These are phyloP conservation scores for Pitta sordida DNA, from an alignment of 2,113 vertebrate species.

Conservation along the genomic window DNA sequence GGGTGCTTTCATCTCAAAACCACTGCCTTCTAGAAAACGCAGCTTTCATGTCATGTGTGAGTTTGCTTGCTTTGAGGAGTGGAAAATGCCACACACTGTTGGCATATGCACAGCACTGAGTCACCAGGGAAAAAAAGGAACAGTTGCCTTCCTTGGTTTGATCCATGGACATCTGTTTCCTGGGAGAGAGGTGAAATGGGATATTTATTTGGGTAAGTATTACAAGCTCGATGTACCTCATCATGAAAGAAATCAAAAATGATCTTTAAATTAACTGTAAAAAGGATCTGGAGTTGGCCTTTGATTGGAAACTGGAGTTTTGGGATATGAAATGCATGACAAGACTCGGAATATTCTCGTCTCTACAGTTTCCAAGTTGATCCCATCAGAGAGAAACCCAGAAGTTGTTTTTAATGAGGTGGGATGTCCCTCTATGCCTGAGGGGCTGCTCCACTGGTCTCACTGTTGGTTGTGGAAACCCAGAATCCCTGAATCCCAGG, in stretches of 20 bases:
- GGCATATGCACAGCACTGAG: neutral
- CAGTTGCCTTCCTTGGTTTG: neutral
- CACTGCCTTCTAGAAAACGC: neutral
- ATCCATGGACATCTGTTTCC: neutral
- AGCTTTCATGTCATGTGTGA: constrained; percentile 25
- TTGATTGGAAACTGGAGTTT: neutral
- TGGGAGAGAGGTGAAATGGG: neutral
- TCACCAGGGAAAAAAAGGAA: neutral
- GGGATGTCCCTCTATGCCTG: neutral
- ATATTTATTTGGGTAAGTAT: neutral
- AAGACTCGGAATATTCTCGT: neutral
- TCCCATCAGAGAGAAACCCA: neutral
- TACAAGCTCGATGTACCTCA: neutral
- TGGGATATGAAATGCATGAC: neutral
- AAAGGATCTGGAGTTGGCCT: neutral
- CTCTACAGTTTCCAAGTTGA: neutral
- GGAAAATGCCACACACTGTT: neutral
- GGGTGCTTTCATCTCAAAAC: constrained; percentile 12
- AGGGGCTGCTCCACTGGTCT: neutral
- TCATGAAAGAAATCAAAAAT: constrained; percentile 27
- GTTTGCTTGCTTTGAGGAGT: constrained; percentile 18
- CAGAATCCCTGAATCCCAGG: neutral
- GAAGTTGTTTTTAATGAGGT: neutral
- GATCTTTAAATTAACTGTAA: constrained; percentile 1
- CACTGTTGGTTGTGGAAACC: neutral